These are phyloP conservation scores for Dexiosoma caninum DNA, from an alignment of 2,888 invertebrate genomes.

Conservation along the genomic window DNA sequence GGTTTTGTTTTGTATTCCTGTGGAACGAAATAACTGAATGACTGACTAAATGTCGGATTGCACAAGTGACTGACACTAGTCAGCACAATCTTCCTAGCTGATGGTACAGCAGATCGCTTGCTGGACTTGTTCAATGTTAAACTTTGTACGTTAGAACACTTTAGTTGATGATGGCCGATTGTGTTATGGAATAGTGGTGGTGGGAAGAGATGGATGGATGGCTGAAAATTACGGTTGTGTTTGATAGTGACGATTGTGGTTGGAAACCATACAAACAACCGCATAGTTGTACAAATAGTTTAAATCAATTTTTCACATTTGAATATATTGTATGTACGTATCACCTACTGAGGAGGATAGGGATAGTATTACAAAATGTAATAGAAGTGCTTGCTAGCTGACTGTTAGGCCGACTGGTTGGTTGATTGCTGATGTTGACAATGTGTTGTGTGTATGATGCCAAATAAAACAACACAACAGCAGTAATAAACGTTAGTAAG, in stretches of 20 bases:
- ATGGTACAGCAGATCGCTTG: background rate
- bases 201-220: background rate
- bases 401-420: background rate
- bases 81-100: background rate
- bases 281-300: conserved; percentile 36
- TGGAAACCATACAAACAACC: conserved; percentile 19
- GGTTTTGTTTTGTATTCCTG: background rate
- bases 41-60: background rate
- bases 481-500: background rate
- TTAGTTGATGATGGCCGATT: conserved; percentile 12
- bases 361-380: background rate
- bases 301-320: conserved; percentile 20
- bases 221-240: background rate
- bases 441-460: background rate
- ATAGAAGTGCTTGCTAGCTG: background rate
- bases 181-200: background rate
- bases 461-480: background rate
- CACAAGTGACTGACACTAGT: background rate
- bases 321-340: background rate
- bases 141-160: background rate
- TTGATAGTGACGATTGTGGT: background rate
- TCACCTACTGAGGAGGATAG: background rate
- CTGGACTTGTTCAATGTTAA: background rate
- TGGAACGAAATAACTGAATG: background rate
- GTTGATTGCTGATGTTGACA: background rate